A percentile compares a stretch with the other conserved stretches of the same genome.
Conservation (phyloP, 2,797 vertebrate species). For the Coilia nasus region DNA sequence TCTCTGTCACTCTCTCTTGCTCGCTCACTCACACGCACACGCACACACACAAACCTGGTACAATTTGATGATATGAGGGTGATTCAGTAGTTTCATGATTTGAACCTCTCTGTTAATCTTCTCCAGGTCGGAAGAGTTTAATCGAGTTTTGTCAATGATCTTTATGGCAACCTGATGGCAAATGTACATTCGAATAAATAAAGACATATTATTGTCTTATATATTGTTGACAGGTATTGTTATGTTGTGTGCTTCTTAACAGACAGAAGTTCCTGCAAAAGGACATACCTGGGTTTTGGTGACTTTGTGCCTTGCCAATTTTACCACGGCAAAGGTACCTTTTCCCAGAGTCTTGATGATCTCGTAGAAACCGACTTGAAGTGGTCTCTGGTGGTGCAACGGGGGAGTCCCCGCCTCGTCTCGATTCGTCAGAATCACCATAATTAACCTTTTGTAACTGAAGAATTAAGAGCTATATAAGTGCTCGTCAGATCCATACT, state of each 20-base stretch:
- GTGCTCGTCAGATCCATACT: background rate
- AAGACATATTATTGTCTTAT: too few relatives aligned
- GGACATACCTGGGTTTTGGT: conserved; percentile 82
- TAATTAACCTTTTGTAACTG: conserved; percentile 45
- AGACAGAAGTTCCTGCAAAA: background rate
- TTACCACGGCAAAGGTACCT: conserved; percentile 86
- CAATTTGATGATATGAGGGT: conserved; percentile 82
- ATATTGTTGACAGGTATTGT: background rate
- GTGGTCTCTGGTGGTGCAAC: conserved; percentile 62
- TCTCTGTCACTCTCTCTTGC: too few relatives aligned
- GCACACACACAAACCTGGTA: conserved; percentile 77
- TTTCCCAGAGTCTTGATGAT: conserved; percentile 83
- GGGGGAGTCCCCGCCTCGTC: conserved; percentile 48
- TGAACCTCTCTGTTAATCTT: conserved; percentile 85
- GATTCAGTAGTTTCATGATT: conserved; percentile 86
- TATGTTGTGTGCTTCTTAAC: background rate
- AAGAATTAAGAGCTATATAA: background rate
- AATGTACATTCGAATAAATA: background rate
- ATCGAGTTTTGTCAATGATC: conserved; percentile 84
- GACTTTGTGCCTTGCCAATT: conserved; percentile 82
- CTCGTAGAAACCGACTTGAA: conserved; percentile 85
- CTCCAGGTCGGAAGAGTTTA: conserved; percentile 80
- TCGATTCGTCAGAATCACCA: conserved; percentile 78
- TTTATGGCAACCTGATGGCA: conserved; percentile 81
- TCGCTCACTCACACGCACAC: background rate